These are phyloP conservation scores for Drosophila mauritiana DNA, from an alignment of 1,140 invertebrate genomes.

Conservation along the genomic window DNA sequence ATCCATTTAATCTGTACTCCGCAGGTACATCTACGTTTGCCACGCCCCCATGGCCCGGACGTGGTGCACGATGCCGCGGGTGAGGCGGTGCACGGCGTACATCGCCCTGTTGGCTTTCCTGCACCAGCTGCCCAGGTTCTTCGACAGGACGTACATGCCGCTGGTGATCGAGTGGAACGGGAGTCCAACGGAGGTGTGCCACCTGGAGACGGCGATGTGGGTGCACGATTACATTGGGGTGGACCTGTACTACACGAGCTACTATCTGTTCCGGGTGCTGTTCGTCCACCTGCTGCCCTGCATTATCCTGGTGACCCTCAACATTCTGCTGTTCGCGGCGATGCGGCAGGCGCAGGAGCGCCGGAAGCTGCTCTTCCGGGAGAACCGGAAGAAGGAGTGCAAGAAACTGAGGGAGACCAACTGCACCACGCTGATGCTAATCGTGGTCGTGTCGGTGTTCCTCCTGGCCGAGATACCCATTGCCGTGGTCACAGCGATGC, in stretches of 20 bases:
- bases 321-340: conserved; percentile 93
- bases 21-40: conserved; percentile 94
- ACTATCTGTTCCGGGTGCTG: conserved; percentile 94
- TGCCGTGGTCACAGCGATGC: conserved; percentile 93
- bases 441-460: conserved; percentile 97
- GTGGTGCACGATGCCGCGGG: conserved; percentile 94
- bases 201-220: conserved; percentile 87
- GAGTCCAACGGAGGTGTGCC: conserved; percentile 87
- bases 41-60: conserved; percentile 93
- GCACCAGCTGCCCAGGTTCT: conserved; percentile 92
- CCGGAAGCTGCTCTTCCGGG: conserved; percentile 92
- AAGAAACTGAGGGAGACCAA: conserved; percentile 93
- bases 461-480: conserved; percentile 95
- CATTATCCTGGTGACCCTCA: conserved; percentile 94
- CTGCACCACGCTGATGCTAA: conserved; percentile 97
- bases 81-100: conserved; percentile 90
- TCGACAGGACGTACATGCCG: conserved; percentile 87
- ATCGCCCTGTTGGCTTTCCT: conserved; percentile 91
- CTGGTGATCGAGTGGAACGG: conserved; percentile 88
- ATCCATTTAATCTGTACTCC: neutral
- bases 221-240: conserved; percentile 87
- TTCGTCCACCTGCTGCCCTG: conserved; percentile 96
- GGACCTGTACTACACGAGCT: conserved; percentile 91
- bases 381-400: conserved; percentile 93
- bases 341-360: conserved; percentile 93